phyloP scores from a whole-genome alignment of 2,113 vertebrate species.

The Mesembrinibis cayennensis region DNA sequence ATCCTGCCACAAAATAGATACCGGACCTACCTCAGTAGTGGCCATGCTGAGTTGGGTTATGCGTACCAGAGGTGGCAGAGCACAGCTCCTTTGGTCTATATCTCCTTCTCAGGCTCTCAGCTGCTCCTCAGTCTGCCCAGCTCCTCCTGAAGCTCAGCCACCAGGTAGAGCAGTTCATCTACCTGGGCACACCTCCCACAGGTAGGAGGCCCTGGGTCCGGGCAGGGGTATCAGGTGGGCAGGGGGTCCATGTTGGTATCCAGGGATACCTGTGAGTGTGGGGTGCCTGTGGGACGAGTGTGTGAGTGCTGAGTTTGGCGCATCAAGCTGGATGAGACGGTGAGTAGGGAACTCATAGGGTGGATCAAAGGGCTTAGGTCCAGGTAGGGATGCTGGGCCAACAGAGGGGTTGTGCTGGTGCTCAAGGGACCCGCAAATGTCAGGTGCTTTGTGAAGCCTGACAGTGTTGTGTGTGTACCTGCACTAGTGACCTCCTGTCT shows the following conservation, averaged over 20 bases:
- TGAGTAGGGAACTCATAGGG: background rate
- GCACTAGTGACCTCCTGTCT: background rate
- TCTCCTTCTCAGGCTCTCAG: too few relatives aligned
- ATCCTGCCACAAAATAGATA: too few relatives aligned
- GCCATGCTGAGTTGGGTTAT: too few relatives aligned
- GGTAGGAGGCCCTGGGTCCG: too few relatives aligned
- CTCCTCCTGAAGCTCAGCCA: too few relatives aligned
- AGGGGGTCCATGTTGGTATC: background rate
- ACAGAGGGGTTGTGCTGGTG: background rate
- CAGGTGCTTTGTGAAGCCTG: background rate
- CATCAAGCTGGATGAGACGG: background rate
- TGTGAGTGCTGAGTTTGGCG: too few relatives aligned
- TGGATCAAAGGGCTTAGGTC: background rate
- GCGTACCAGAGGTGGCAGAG: too few relatives aligned
- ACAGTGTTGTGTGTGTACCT: background rate
- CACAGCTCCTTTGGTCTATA: too few relatives aligned
- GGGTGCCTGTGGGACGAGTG: background rate
- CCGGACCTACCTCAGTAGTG: too few relatives aligned
- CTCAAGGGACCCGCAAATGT: background rate
- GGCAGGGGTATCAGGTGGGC: background rate
- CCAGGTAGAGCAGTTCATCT: too few relatives aligned
- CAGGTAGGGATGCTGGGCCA: background rate
- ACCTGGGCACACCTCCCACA: too few relatives aligned
- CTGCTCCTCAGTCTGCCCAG: too few relatives aligned
- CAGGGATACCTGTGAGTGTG: background rate